Percentiles rank a stretch among this genome's conserved stretches.
These are phyloP conservation scores for Mycteria americana DNA, from an alignment of 2,797 vertebrate genomes.

Conservation along the genomic window DNA sequence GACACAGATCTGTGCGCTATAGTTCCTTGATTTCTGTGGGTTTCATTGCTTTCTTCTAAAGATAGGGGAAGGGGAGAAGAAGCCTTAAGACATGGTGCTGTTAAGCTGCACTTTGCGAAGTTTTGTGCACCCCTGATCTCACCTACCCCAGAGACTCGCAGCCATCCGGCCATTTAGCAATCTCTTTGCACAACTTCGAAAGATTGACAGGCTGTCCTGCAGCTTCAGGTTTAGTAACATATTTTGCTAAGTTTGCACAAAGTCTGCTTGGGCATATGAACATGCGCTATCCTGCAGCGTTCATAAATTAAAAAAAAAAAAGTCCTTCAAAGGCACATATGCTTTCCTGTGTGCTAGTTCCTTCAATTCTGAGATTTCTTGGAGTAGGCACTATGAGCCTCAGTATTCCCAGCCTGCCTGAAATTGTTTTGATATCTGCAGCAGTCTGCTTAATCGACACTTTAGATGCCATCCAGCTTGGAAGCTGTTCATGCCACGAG, in stretches of 20 bases:
- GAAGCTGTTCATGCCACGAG: background rate
- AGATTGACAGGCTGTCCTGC: conserved; percentile 29
- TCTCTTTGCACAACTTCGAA: background rate
- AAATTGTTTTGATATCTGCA: background rate
- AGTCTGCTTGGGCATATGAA: background rate
- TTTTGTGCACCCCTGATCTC: background rate
- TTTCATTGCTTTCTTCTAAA: background rate
- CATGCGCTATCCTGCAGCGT: background rate
- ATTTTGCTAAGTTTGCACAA: conserved; percentile 12
- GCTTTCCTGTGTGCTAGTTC: background rate
- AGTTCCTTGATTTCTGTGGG: background rate
- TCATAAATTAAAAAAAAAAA: background rate
- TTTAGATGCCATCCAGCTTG: background rate
- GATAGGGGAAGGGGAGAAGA: background rate
- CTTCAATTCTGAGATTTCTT: background rate
- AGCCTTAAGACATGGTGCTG: background rate
- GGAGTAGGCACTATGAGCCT: background rate
- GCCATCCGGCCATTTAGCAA: accelerated
- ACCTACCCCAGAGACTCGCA: background rate
- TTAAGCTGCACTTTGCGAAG: background rate
- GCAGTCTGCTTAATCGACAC: background rate
- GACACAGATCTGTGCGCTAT: accelerated
- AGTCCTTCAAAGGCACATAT: background rate
- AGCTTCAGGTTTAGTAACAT: conserved; percentile 16
- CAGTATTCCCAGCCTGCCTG: background rate